Evolutionary conservation across 2,113 vertebrate genomes (phyloP).

Genomic region (Callospermophilus lateralis): DNA sequence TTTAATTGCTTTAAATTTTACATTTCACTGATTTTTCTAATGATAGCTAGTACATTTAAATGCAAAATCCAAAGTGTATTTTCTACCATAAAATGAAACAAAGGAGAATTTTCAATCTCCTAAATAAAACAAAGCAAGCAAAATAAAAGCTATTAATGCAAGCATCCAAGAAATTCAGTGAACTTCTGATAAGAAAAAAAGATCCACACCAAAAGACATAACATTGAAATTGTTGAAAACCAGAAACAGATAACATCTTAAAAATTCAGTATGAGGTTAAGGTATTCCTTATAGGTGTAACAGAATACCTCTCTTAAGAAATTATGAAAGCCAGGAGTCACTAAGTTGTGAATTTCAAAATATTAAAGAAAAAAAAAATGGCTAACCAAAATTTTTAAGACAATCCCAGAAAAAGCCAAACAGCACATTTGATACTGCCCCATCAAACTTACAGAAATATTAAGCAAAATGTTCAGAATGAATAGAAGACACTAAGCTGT

Average conservation of each 20-base stretch:
- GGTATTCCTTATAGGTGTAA: not conserved
- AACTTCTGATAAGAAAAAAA: too few relatives aligned
- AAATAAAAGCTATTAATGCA: too few relatives aligned
- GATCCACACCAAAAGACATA: too few relatives aligned
- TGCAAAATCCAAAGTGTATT: too few relatives aligned
- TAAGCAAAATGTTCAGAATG: not conserved
- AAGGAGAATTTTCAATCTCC: too few relatives aligned
- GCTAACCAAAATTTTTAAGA: not conserved
- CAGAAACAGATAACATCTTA: not conserved
- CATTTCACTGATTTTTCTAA: too few relatives aligned
- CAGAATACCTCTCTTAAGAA: not conserved
- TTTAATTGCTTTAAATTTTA: too few relatives aligned
- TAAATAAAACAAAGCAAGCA: too few relatives aligned
- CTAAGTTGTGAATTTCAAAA: not conserved
- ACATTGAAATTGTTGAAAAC: too few relatives aligned
- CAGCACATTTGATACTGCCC: not conserved
- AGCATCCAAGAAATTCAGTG: too few relatives aligned
- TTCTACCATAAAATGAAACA: too few relatives aligned
- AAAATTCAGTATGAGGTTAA: not conserved
- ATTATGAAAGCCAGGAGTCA: not conserved
- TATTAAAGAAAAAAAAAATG: not conserved
- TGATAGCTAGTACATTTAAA: too few relatives aligned
- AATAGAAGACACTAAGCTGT: not conserved
- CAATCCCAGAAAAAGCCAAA: not conserved
- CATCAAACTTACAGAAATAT: not conserved